Base-by-base conservation (phyloP, 2,113 vertebrate genomes). In the Gallinago undulata region DNA sequence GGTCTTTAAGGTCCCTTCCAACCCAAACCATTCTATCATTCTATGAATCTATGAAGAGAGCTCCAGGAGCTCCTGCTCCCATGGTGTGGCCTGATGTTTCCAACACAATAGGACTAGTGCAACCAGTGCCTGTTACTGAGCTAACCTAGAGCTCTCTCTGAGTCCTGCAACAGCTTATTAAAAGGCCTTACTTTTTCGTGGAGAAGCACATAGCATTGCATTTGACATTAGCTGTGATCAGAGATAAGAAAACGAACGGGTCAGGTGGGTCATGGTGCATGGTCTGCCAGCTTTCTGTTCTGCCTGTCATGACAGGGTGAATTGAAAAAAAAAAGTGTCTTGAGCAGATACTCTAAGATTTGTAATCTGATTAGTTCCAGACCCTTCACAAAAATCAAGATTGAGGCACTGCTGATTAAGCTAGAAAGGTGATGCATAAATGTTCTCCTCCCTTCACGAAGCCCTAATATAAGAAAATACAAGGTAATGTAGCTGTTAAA, bases 371-470 rank as follows among this genome's bases (percentile, higher is more conserved):
- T 85, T 83, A 43, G 45, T 59, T 89, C 53, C 86, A 73, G 73
- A 41, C 22, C 45, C 57, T 66, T 87, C 89, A 87, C 47, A 94
- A 56, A 95, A 94, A 76, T 59, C 66, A 82, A 79, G n/a, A 63
- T 28, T 68, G 57, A 89, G 84, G 72, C 67, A 85, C 45, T 89
- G 89, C 91, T 94, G 84, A 91, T 92, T 43, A 94, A 87, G 93
- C 84, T 91, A 73, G 80, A 94, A 89, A 82, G 69, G 89, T 75
- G 69, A 89, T 33, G 56, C 2, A 30, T 59, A 87, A 95, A 90
- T n/a, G 57, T 66, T 50, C 82, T 72, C n/a, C 13, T 85, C 69
- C 43, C 76, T 41, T 48, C 47, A 13, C 15, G 47, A 63, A 93
- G 80, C 62, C 62, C 70, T 13, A 57, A n/a, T 50, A 16, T 45